Percentiles rank a stretch among this genome's conserved stretches.
Evolutionary conservation across 1,140 invertebrate species (phyloP).

Genomic region (Temnothorax nylanderi): DNA sequence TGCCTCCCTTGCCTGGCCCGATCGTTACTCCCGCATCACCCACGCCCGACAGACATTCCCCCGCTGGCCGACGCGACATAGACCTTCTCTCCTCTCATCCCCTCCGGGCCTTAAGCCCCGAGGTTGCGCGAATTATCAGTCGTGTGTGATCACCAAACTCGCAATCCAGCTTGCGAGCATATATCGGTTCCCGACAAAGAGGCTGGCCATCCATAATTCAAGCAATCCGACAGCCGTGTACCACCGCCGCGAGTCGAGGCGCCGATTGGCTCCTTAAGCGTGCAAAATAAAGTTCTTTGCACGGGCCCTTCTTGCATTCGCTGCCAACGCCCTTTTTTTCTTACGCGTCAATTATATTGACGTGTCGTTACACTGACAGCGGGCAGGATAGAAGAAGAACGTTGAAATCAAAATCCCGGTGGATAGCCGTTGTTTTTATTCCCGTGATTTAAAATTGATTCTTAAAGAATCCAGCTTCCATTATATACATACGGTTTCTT

Average conservation of each 20-base stretch:
- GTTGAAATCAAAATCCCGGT: background rate
- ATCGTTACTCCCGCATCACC: slow-evolving; percentile 72
- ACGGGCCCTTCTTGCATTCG: background rate
- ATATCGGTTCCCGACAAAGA: slow-evolving; percentile 75
- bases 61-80: slow-evolving; percentile 6
- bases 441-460: background rate
- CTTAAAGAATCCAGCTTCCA: background rate
- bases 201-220: slow-evolving; percentile 78
- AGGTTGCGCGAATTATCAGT: slow-evolving; percentile 74
- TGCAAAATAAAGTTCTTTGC: slow-evolving; percentile 15
- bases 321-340: background rate
- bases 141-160: slow-evolving; percentile 74
- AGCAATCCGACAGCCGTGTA: slow-evolving; percentile 77
- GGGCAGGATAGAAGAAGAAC: background rate
- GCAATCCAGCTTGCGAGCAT: slow-evolving; percentile 39
- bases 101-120: slow-evolving; percentile 24
- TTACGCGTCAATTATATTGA: slow-evolving; percentile 52
- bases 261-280: slow-evolving; percentile 72
- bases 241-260: slow-evolving; percentile 60
- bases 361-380: background rate
- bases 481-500: background rate
- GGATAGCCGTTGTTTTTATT: background rate
- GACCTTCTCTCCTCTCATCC: slow-evolving; percentile 5
- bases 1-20: background rate
- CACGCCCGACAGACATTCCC: slow-evolving; percentile 60